Evolutionary conservation across 2,797 vertebrate species (phyloP).

Genomic region (Yasuhikotakia modesta): DNA sequence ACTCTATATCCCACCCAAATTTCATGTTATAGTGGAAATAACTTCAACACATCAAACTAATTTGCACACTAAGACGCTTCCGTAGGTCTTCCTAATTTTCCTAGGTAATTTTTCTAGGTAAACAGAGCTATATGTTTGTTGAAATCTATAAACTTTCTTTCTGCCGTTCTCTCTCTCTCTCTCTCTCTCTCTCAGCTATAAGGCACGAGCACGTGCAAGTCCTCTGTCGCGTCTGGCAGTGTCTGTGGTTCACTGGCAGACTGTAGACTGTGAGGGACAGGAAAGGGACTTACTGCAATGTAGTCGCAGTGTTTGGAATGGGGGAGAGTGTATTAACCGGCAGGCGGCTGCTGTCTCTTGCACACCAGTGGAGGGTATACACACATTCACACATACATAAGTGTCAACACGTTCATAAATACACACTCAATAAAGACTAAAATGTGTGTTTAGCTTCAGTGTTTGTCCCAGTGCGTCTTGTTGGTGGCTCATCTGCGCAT

Average conservation of each 20-base stretch:
- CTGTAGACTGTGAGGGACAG: slow-evolving; percentile 83
- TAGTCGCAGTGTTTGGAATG: slow-evolving; percentile 81
- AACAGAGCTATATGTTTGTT: no score
- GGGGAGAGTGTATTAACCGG: slow-evolving; percentile 76
- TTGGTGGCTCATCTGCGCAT: slow-evolving; percentile 73
- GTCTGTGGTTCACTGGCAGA: slow-evolving; percentile 82
- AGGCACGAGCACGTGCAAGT: slow-evolving; percentile 77
- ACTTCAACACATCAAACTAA: no score
- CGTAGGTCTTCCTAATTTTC: no score
- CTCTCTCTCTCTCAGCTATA: slow-evolving; percentile 73
- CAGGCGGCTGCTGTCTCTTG: slow-evolving; percentile 84
- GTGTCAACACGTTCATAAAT: slow-evolving; percentile 27
- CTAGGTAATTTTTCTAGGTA: no score
- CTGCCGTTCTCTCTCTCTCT: slow-evolving; percentile 6
- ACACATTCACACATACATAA: slow-evolving; percentile 12
- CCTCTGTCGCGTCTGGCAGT: slow-evolving; percentile 73
- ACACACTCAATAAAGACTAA: neutral
- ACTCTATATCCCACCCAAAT: no score
- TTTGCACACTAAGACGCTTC: no score
- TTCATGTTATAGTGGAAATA: no score
- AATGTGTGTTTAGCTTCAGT: slow-evolving; percentile 43
- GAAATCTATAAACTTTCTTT: no score
- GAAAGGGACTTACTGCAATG: slow-evolving; percentile 86
- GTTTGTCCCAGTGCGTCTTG: slow-evolving; percentile 76
- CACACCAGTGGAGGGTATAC: slow-evolving; percentile 73